Conservation (phyloP, 2,888 invertebrate genomes). For the Campopleginae sp. region DNA sequence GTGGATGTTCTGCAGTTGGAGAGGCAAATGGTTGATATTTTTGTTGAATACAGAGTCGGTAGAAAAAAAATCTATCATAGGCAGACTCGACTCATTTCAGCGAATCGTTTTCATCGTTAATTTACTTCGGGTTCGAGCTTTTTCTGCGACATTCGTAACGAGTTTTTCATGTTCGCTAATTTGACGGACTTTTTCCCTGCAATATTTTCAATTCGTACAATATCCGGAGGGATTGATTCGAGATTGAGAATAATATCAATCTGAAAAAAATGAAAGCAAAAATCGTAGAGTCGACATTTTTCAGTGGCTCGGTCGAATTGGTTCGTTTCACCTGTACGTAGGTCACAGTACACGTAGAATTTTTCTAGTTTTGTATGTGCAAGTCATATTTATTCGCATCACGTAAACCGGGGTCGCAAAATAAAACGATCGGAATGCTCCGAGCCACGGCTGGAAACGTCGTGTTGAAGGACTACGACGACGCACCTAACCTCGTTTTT, state of each 20-base stretch:
- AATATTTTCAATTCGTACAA: neutral
- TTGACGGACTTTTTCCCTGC: neutral
- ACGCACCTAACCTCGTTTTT: constrained; percentile 24
- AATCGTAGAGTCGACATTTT: neutral
- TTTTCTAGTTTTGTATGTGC: constrained; percentile 15
- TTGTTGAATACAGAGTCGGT: neutral
- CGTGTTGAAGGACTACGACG: constrained; percentile 37
- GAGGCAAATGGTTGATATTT: neutral
- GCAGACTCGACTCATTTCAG: neutral
- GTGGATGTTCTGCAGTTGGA: neutral
- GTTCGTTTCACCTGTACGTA: constrained; percentile 4
- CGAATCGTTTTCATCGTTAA: neutral
- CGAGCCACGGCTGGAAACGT: constrained; percentile 41
- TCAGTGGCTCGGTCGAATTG: neutral
- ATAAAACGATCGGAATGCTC: constrained; percentile 59
- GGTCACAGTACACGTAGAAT: constrained; percentile 15
- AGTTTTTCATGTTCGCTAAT: neutral
- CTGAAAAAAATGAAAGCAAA: neutral
- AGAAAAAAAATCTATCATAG: neutral
- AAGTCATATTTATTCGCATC: constrained; percentile 53
- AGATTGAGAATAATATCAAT: neutral
- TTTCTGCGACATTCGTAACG: neutral
- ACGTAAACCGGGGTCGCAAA: constrained; percentile 62
- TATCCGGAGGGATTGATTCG: neutral
- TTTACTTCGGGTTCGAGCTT: neutral